Base-by-base conservation (phyloP, 2,888 invertebrate genomes). In the Apamea crenata region DNA sequence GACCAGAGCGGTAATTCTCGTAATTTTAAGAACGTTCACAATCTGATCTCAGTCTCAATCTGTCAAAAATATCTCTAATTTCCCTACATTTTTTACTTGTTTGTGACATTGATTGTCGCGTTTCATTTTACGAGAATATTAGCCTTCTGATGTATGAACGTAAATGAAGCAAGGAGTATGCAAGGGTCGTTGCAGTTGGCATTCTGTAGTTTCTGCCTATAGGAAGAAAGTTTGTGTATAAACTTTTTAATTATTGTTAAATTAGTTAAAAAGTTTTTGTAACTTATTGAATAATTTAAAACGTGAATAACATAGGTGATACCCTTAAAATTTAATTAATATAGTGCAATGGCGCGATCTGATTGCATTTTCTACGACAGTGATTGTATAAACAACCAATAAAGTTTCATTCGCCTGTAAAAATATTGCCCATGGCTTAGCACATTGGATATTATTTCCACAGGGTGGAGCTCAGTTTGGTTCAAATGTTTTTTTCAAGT, bases 361-460 rank as follows among this genome's bases (percentile, higher is more conserved):
- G 77, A 91, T 91, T 91, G 87, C 87, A 89, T 91, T 90, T 90
- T 89, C 84, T 89, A 87, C 87, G 70, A 84, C 88, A 85, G 53
- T 86, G 90, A 85, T 81, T 89, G 86, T 87, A 88, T 88, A 86
- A 90, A 92, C 87, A 90, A 88, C 85, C 89, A 90, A 90, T 90
- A 91, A 91, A 91, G 84, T 91, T 89, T 89, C 90, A 92, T 85
- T 89, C 86, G 84, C 82, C 88, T 91, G 91, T 91, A 88, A 91
- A 93, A 93, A 91, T 93, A 92, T 92, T 92, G 91, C 89, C 91
- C 82, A 88, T 84, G 88, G 92, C 87, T 91, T 91, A 91, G 90
- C 85, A 91, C 90, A 90, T 92, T 91, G 90, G 91, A 88, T 93
- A 92, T 93, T 91, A 91, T 91, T 92, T 92, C 88, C 87, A 84